Base-by-base conservation (phyloP, 1,140 invertebrate species). In the Saxidomus purpurata region DNA sequence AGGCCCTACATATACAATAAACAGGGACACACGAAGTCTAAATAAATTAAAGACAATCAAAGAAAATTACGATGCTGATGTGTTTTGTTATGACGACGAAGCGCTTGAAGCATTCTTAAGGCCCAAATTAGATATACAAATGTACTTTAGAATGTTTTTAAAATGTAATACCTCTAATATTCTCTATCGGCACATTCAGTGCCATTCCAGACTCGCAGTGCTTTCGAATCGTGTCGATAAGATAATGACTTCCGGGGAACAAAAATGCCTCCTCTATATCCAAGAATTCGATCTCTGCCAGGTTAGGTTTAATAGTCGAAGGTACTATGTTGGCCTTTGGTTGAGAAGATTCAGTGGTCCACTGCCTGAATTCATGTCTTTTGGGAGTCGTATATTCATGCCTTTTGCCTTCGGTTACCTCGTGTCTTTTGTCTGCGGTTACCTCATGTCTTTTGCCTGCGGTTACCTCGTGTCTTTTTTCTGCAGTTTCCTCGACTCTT, bases 191-290 rank as follows among this genome's bases (percentile, higher is more conserved):
- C 43, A 77, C 28, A 0, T 17, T 47, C 0, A 28, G 25, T 1
- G 17, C 34, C 13, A 28, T 49, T 38, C 34, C 34, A 36, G 67
- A 71, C 8, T 77, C 74, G 47, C 40, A 77, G 17, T 77, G 74
- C 8, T 77, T 36, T 1, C 25, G 34, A 17, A 77, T 77, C 25
- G 49, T 28, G n/a, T 77, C 74, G 0, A 15, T 52, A 28, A 77
- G 47, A 77, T 49, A 77, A 77, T 77, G 74, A 31, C 74, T 77
- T 25, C 74, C 74, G 1, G 74, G 74, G 25, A 77, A 77, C 40
- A 77, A 31, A 17, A 77, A 52, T 0, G 74, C 74, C 28, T 77
- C 74, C 9, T 77, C 34, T 1, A 38, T 9, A 0, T 15, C 67
- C 22, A 15, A 9, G 13, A 22, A 38, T 17, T 36, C 34, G 31